Evolutionary conservation across 2,797 vertebrate species (phyloP), one percentile per base, ranked within the genome.

Genomic region (Tarsius wallacei): DNA sequence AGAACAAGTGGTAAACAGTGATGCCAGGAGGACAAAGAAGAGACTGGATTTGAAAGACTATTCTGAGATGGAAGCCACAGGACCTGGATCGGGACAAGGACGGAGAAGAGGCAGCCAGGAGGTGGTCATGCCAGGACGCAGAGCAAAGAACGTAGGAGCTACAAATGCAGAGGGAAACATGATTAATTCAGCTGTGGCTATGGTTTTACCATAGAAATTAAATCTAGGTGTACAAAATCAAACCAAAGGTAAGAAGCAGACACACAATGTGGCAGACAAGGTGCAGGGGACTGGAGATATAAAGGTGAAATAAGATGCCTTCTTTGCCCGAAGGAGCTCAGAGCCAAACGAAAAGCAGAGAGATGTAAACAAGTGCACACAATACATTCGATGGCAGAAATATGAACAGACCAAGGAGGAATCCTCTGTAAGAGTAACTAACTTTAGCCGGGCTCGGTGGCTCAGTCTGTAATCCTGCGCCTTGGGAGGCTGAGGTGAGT

Each of bases 271-370:
- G 61, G 68, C 36, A 84, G 17, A 63, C 12, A 10, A 11, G 3
- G 24, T 33, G 31, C 64, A 36, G 16, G 26, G 26, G 36, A 17
- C 83, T 78, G 21, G 61, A 81, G 51, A 71, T 2, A 84, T 4
- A 87, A 88, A 89, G 36, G 59, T 76, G 47, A 85, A 63, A 28
- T 78, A 76, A 63, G 53, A 88, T 0, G 0, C 70, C 64, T 70
- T 63, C 64, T 33, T 86, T 95, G 59, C 63, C 78, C 36, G 7
- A 68, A 96, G 71, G 73, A 85, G 24, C 36, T 78, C 51, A 21
- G 57, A 76, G 47, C n/a, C 59, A 59, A 66, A 17, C 53, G 68
- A 82, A 94, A 22, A 95, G 22, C n/a, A 95, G 66, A 85, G 36
- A 91, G 14, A 87, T n/a, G n/a, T 17, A 89, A 24, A 47, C 31